These are phyloP conservation scores for Paramormyrops kingsleyae DNA, from an alignment of 2,113 vertebrate species.

Conservation along the genomic window DNA sequence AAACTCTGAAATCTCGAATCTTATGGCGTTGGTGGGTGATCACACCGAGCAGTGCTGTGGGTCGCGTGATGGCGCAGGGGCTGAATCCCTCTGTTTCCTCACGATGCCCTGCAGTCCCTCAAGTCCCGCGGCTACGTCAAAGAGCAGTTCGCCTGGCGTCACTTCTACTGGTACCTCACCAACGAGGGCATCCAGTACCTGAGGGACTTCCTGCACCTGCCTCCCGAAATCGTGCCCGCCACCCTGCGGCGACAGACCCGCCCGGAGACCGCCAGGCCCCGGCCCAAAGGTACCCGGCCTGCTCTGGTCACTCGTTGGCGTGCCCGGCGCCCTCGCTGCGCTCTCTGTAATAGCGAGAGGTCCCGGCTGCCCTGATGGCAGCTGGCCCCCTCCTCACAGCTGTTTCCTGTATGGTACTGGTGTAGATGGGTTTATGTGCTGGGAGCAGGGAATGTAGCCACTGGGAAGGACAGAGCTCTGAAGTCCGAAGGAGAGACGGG, in stretches of 20 bases:
- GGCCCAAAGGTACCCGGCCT: conserved; percentile 80
- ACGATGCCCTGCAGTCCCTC: conserved; percentile 33
- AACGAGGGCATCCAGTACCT: conserved; percentile 63
- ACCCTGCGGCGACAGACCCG: conserved; percentile 55
- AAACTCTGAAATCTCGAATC: neutral
- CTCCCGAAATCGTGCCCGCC: conserved; percentile 63
- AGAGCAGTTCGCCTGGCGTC: conserved; percentile 69
- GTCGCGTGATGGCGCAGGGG: too few relatives aligned
- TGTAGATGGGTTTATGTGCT: neutral
- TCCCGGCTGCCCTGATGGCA: neutral
- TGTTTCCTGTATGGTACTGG: neutral
- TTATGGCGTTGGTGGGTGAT: neutral
- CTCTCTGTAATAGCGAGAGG: neutral
- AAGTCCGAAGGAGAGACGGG: neutral
- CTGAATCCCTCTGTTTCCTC: neutral
- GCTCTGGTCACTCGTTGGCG: neutral
- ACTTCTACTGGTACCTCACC: conserved; percentile 75
- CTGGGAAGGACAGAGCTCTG: neutral
- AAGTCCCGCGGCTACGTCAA: conserved; percentile 63
- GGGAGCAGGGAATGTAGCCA: neutral
- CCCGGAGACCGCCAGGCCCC: conserved; percentile 80
- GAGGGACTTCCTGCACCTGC: conserved; percentile 66
- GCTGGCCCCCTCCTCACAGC: neutral
- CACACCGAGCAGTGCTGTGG: neutral
- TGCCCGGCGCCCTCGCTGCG: neutral